Evolutionary conservation across 2,113 vertebrate species (phyloP).

Genomic region (Scartelaos histophorus): DNA sequence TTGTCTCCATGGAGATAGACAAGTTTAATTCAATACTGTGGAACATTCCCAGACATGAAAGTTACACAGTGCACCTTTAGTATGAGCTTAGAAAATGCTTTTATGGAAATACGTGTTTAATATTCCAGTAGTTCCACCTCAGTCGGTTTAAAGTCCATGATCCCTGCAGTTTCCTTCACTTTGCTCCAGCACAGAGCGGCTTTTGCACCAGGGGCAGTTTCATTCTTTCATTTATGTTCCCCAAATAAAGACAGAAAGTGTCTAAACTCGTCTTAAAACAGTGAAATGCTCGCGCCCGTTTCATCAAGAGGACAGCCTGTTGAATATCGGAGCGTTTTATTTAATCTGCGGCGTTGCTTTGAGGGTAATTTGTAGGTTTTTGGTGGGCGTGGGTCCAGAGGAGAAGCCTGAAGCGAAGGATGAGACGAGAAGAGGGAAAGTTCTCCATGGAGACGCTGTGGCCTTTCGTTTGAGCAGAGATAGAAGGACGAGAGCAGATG

Average conservation of each 20-base stretch:
- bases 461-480: slow-evolving; percentile 37
- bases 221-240: not conserved
- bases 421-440: slow-evolving; percentile 49
- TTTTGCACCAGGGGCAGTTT: not conserved
- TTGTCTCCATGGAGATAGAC: no score
- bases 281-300: slow-evolving; percentile 1
- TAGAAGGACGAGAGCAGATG: slow-evolving; percentile 43
- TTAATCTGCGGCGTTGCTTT: slow-evolving; percentile 13
- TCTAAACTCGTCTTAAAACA: not conserved
- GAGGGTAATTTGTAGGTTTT: slow-evolving; percentile 23
- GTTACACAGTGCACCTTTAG: not conserved
- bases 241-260: not conserved
- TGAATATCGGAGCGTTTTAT: slow-evolving; percentile 26
- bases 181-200: not conserved
- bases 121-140: not conserved
- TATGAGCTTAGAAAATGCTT: not conserved
- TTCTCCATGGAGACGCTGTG: slow-evolving; percentile 44
- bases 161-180: not conserved
- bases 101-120: no score
- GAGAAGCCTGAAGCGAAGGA: slow-evolving; percentile 43
- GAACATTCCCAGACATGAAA: no score
- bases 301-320: slow-evolving; percentile 8
- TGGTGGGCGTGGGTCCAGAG: slow-evolving; percentile 43
- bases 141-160: not conserved
- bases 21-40: no score